A percentile compares a stretch with the other conserved stretches of the same genome.
These are phyloP conservation scores for Centropristis striata DNA, from an alignment of 2,113 vertebrate species.

Conservation along the genomic window DNA sequence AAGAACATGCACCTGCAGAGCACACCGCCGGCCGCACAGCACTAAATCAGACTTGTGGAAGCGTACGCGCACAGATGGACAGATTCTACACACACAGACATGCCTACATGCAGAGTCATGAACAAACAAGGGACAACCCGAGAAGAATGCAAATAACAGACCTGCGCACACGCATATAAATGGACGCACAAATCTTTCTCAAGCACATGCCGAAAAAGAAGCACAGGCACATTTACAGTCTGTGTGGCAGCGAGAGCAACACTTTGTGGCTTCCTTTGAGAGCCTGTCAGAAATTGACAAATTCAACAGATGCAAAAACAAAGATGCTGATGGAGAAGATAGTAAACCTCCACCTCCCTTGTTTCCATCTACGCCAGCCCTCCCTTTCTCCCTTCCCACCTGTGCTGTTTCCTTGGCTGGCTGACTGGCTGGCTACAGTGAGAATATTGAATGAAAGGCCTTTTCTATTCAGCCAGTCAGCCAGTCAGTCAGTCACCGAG, in stretches of 20 bases:
- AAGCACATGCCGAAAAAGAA: neutral
- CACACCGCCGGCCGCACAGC: slow-evolving; percentile 17
- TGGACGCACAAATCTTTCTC: slow-evolving; percentile 29
- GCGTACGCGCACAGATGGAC: slow-evolving; percentile 50
- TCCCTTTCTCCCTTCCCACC: slow-evolving; percentile 38
- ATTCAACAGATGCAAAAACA: slow-evolving; percentile 73
- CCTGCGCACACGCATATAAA: slow-evolving; percentile 22
- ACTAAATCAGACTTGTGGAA: slow-evolving; percentile 43
- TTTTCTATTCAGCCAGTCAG: slow-evolving; percentile 63
- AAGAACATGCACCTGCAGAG: slow-evolving; percentile 69
- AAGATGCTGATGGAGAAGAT: slow-evolving; percentile 66
- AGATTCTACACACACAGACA: slow-evolving; percentile 31
- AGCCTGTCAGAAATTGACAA: slow-evolving; percentile 65
- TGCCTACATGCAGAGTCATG: slow-evolving; percentile 33
- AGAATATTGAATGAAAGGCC: slow-evolving; percentile 86
- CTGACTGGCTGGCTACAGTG: slow-evolving; percentile 79
- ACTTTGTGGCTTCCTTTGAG: slow-evolving; percentile 52
- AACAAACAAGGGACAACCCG: slow-evolving; percentile 55
- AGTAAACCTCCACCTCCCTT: slow-evolving; percentile 46
- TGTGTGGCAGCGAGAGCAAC: slow-evolving; percentile 43
- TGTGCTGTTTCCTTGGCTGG: slow-evolving; percentile 64
- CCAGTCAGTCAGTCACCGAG: slow-evolving; percentile 65
- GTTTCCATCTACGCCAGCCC: slow-evolving; percentile 25
- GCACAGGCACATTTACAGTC: slow-evolving; percentile 8
- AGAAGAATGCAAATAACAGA: slow-evolving; percentile 58